phyloP scores from a whole-genome alignment of 35 echinoderm and acorn worm species.

The Hemicentrotus pulcherrimus region DNA sequence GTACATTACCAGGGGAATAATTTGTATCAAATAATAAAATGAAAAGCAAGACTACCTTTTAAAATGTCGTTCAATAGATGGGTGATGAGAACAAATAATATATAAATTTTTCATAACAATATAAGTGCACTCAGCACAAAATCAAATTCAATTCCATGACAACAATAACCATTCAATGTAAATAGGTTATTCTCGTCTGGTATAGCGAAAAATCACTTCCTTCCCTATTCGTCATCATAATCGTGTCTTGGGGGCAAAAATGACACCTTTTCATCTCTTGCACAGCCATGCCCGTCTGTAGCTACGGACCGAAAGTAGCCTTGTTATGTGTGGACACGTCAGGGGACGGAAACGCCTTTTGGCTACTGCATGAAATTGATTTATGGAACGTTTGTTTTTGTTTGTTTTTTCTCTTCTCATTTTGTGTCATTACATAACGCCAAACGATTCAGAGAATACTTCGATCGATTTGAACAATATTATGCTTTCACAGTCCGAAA shows the following conservation, averaged over 20 bases:
- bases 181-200: neutral
- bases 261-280: neutral
- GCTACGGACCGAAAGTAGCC: neutral
- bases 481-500: neutral
- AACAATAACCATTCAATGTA: neutral
- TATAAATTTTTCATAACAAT: too few species aligned
- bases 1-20: too few species aligned
- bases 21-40: too few species aligned
- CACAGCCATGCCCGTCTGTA: neutral
- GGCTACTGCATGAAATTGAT: neutral
- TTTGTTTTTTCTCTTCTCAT: neutral
- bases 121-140: neutral
- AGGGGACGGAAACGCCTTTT: neutral
- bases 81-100: too few species aligned
- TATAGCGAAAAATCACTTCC: neutral
- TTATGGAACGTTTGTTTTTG: neutral
- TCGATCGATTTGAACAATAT: neutral
- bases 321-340: neutral
- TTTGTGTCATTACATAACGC: neutral
- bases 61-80: too few species aligned
- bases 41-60: too few species aligned
- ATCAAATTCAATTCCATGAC: neutral
- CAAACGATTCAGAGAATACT: neutral
- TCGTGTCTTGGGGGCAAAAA: neutral
- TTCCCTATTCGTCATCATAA: neutral